Percentiles rank a stretch among this genome's conserved stretches.
Conservation (phyloP, 2,888 invertebrate genomes). For the Epinotia nisella region DNA sequence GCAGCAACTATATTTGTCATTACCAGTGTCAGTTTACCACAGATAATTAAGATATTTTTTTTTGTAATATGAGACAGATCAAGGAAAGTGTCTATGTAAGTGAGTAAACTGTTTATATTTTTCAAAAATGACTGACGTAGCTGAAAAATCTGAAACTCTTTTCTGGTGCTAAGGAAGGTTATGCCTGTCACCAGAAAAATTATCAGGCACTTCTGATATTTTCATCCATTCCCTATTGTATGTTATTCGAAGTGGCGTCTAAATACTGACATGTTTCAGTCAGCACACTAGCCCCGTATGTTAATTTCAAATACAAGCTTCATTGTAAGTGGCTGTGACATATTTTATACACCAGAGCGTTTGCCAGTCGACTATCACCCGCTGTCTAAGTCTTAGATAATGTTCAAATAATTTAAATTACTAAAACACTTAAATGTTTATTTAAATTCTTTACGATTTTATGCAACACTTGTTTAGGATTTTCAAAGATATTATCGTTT, state of each 20-base stretch:
- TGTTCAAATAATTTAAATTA: neutral
- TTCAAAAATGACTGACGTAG: no score
- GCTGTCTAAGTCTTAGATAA: neutral
- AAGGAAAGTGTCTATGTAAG: no score
- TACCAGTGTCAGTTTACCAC: no score
- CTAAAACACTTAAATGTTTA: neutral
- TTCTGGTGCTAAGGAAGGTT: no score
- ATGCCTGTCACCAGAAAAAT: no score
- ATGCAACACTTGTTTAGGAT: neutral
- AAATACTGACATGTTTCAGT: neutral
- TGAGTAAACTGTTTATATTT: no score
- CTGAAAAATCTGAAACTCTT: no score
- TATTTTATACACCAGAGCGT: slow-evolving; percentile 66
- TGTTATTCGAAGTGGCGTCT: neutral
- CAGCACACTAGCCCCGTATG: neutral
- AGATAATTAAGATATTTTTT: no score
- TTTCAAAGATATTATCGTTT: slow-evolving; percentile 1
- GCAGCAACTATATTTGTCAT: no score
- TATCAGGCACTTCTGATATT: no score
- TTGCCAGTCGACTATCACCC: slow-evolving; percentile 51
- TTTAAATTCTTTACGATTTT: neutral
- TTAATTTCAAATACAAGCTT: slow-evolving; percentile 52
- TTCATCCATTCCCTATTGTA: no score
- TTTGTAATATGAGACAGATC: no score
- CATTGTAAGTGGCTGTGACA: slow-evolving; percentile 77